Evolutionary conservation across 1,140 invertebrate species (phyloP).

Genomic region (Caerostris extrusa): DNA sequence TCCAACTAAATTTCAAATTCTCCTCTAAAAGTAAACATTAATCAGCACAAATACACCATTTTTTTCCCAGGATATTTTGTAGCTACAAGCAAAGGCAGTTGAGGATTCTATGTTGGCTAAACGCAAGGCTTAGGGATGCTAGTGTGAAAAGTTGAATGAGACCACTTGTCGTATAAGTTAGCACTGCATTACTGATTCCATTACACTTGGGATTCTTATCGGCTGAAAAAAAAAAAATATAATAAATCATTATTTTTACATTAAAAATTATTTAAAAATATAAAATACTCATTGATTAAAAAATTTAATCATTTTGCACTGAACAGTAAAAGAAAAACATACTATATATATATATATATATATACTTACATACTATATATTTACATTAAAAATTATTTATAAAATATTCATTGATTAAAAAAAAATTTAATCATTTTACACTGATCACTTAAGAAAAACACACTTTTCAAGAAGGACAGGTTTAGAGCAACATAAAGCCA

Average conservation of each 20-base stretch:
- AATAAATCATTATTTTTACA: neutral
- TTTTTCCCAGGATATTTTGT: neutral
- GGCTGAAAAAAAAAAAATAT: slow-evolving; percentile 21
- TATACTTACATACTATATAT: no score
- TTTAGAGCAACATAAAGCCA: neutral
- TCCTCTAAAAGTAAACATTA: slow-evolving; percentile 20
- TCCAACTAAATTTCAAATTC: neutral
- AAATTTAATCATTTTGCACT: no score
- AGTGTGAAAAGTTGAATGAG: slow-evolving; percentile 44
- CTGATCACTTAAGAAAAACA: no score
- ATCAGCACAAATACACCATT: neutral
- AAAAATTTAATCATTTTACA: no score
- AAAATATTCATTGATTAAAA: no score
- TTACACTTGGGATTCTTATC: slow-evolving; percentile 60
- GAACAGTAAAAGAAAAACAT: no score
- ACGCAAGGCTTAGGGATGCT: neutral
- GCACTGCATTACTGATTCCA: slow-evolving; percentile 44
- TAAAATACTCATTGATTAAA: no score
- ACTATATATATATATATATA: no score
- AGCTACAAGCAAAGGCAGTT: neutral
- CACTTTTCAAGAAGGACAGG: neutral
- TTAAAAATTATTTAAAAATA: no score
- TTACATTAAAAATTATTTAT: no score
- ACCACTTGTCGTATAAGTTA: slow-evolving; percentile 12
- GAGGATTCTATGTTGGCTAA: slow-evolving; percentile 7